These are phyloP conservation scores for Pimephales promelas DNA, from an alignment of 2,113 vertebrate species.

Conservation along the genomic window DNA sequence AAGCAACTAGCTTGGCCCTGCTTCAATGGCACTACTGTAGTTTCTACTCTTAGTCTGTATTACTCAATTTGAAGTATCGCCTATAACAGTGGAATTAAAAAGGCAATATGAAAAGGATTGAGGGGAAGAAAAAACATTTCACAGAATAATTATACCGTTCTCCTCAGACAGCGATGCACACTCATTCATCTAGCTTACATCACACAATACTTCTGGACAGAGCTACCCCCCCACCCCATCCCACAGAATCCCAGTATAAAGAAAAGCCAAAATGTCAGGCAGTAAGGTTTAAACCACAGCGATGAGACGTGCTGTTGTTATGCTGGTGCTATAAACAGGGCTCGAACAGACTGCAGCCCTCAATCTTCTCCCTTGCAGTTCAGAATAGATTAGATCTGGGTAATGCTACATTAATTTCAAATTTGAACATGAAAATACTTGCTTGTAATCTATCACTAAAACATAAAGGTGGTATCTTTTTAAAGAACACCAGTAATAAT, in stretches of 20 bases:
- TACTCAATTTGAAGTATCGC: not conserved
- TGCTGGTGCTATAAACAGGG: conserved; percentile 43
- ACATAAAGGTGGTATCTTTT: conserved; percentile 24
- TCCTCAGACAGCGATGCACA: conserved; percentile 6
- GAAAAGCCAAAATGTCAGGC: conserved; percentile 12
- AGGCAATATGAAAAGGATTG: not conserved
- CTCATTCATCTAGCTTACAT: conserved; percentile 32
- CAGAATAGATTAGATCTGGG: not conserved
- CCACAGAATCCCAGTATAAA: conserved; percentile 54
- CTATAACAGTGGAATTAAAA: not conserved
- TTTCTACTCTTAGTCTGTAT: conserved; percentile 6
- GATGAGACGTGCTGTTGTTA: conserved; percentile 28
- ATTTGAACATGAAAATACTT: conserved; percentile 28
- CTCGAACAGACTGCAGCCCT: not conserved
- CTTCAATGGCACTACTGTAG: conserved; percentile 6
- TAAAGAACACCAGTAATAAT: not conserved
- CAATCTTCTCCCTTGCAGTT: not conserved
- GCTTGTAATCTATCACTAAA: not conserved
- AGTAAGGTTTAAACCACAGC: conserved; percentile 48
- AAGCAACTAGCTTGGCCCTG: conserved; percentile 21
- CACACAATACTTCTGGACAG: conserved; percentile 59
- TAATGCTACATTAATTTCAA: conserved; percentile 43
- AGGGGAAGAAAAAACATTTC: not conserved
- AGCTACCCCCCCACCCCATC: conserved; percentile 58
- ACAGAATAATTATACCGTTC: not conserved